Percentiles rank a stretch among this genome's conserved stretches.
phyloP scores from a whole-genome alignment of 2,113 vertebrate species.

The Osmerus eperlanus region DNA sequence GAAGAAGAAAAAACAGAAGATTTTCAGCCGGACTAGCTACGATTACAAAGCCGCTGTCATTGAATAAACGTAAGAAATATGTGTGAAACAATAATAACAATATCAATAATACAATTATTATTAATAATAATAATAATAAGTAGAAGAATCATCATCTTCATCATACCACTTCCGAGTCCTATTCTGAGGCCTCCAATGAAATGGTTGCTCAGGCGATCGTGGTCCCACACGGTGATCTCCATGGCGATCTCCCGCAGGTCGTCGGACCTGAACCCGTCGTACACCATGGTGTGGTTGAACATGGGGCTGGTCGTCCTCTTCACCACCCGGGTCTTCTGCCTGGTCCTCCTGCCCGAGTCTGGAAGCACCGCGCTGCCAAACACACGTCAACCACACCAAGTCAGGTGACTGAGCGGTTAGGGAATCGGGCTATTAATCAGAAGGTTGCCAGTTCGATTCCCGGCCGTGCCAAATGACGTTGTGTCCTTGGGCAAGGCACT shows the following conservation, averaged over 20 bases:
- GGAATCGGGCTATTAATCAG: too few species aligned
- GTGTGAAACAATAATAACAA: too few species aligned
- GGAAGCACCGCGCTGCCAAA: conserved; percentile 81
- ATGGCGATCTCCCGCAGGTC: conserved; percentile 86
- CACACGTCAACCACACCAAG: conserved; percentile 2
- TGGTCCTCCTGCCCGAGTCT: conserved; percentile 83
- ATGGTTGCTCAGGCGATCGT: conserved; percentile 82
- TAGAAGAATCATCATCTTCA: too few species aligned
- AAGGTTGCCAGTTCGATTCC: too few species aligned
- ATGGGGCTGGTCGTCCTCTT: conserved; percentile 80
- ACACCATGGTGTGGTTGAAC: conserved; percentile 97
- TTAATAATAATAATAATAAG: too few species aligned
- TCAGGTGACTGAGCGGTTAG: too few species aligned
- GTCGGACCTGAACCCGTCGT: conserved; percentile 82
- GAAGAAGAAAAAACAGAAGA: not conserved
- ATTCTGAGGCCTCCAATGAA: conserved; percentile 89
- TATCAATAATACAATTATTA: too few species aligned
- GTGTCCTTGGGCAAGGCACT: too few species aligned
- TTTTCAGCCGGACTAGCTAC: too few species aligned
- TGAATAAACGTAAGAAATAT: too few species aligned
- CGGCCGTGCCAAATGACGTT: too few species aligned
- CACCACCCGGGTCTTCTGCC: conserved; percentile 86
- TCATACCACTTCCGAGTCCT: conserved; percentile 86
- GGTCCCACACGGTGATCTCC: conserved; percentile 94
- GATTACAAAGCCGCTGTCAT: too few species aligned